Evolutionary conservation across 2,888 invertebrate genomes (phyloP).

Genomic region (Rhagonycha lutea): DNA sequence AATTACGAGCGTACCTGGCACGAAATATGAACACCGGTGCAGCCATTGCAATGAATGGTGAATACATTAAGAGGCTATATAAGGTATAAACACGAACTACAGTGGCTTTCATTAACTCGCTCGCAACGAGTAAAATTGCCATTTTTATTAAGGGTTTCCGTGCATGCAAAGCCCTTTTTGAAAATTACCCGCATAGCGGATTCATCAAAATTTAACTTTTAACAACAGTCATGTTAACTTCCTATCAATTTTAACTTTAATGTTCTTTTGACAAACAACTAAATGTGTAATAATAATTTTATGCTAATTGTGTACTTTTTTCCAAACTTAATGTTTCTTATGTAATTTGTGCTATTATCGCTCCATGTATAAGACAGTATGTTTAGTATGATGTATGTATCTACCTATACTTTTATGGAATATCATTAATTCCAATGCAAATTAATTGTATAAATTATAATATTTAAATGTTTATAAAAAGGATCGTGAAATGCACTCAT

Average conservation of each 20-base stretch:
- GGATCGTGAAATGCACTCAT: not conserved
- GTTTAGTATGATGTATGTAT: not conserved
- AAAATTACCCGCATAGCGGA: slow-evolving; percentile 8
- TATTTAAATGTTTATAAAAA: not conserved
- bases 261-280: slow-evolving; percentile 6
- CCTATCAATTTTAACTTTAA: slow-evolving; percentile 15
- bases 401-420: not conserved
- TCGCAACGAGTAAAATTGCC: slow-evolving; percentile 25
- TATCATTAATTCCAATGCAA: not conserved
- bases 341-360: not conserved
- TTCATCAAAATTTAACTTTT: slow-evolving; percentile 17
- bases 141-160: slow-evolving; percentile 27
- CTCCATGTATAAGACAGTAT: not conserved
- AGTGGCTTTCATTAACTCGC: slow-evolving; percentile 35
- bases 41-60: slow-evolving; percentile 30
- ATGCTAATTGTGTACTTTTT: not conserved
- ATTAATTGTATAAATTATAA: not conserved
- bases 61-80: slow-evolving; percentile 34
- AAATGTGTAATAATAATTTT: not conserved
- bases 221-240: slow-evolving; percentile 17
- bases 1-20: slow-evolving; percentile 36
- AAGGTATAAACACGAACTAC: slow-evolving; percentile 39
- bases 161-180: slow-evolving; percentile 22
- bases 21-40: slow-evolving; percentile 26
- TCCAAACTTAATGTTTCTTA: not conserved